phyloP scores from a whole-genome alignment of 1,140 invertebrate genomes.

The Nixonia krombeini region DNA sequence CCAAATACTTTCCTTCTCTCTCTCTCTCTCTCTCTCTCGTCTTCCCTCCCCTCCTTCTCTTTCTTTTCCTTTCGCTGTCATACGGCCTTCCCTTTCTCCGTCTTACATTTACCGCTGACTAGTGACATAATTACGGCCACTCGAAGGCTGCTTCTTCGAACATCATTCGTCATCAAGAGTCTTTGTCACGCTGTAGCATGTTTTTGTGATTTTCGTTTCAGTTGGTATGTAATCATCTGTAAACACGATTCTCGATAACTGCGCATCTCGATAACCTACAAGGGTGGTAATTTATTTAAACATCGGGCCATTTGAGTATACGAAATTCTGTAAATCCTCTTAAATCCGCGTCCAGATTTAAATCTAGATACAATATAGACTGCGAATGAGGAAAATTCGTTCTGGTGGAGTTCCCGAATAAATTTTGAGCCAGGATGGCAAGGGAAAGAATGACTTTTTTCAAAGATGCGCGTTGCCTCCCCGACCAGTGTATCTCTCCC shows the following conservation, averaged over 20 bases:
- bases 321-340: too few species aligned
- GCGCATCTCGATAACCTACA: too few species aligned
- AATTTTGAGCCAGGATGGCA: slow-evolving; percentile 6
- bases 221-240: too few species aligned
- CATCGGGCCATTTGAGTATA: too few species aligned
- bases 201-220: too few species aligned
- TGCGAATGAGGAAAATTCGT: too few species aligned
- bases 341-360: too few species aligned
- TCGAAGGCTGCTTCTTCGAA: slow-evolving; percentile 27
- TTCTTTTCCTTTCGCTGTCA: slow-evolving; percentile 27
- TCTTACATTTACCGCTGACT: slow-evolving; percentile 33
- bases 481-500: slow-evolving; percentile 13
- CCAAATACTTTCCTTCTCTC: slow-evolving; percentile 34
- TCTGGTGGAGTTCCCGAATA: too few species aligned
- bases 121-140: slow-evolving; percentile 48
- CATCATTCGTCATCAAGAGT: slow-evolving; percentile 41
- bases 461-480: slow-evolving; percentile 23
- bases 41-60: background rate
- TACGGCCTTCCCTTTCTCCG: slow-evolving; percentile 39
- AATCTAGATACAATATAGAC: too few species aligned
- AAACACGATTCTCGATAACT: too few species aligned
- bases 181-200: slow-evolving; percentile 34
- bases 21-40: too few species aligned
- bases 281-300: too few species aligned
- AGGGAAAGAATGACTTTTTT: slow-evolving; percentile 21